Conservation (phyloP, 2,797 vertebrate genomes). For the Scolopax rusticola region DNA sequence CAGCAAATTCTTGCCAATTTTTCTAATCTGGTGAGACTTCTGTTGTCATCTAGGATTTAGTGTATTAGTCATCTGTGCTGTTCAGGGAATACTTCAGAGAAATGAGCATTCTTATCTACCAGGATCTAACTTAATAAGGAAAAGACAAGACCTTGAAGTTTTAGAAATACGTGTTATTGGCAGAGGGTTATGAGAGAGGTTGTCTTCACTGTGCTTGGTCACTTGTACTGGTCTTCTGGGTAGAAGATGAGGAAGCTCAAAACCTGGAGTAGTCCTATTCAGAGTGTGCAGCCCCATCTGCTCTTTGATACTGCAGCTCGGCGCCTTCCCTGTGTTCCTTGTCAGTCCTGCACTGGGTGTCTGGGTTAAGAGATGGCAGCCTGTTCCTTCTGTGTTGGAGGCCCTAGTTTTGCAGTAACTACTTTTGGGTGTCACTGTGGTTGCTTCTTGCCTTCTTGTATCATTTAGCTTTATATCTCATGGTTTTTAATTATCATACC, state of each 20-base stretch:
- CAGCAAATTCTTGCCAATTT: not conserved
- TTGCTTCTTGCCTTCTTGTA: not conserved
- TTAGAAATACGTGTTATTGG: rapidly evolving
- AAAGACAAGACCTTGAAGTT: not conserved
- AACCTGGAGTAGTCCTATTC: not conserved
- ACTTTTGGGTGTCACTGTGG: not conserved
- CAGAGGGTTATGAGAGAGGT: not conserved
- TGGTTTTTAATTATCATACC: not conserved
- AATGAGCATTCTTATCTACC: not conserved
- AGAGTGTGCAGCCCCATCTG: not conserved
- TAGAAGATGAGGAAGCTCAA: not conserved
- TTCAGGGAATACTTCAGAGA: not conserved
- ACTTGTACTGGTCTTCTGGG: not conserved
- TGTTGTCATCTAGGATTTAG: not conserved
- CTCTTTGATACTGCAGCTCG: not conserved
- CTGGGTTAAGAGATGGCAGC: not conserved
- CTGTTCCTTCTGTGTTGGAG: not conserved
- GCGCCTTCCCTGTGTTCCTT: not conserved
- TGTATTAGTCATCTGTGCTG: not conserved
- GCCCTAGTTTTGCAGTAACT: not conserved
- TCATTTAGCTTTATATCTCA: not conserved
- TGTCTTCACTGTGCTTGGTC: not conserved
- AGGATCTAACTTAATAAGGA: not conserved
- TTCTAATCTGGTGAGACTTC: not conserved
- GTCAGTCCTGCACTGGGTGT: not conserved